Conservation (phyloP, 2,888 invertebrate species). For the Nematopogon swammerdamellus region DNA sequence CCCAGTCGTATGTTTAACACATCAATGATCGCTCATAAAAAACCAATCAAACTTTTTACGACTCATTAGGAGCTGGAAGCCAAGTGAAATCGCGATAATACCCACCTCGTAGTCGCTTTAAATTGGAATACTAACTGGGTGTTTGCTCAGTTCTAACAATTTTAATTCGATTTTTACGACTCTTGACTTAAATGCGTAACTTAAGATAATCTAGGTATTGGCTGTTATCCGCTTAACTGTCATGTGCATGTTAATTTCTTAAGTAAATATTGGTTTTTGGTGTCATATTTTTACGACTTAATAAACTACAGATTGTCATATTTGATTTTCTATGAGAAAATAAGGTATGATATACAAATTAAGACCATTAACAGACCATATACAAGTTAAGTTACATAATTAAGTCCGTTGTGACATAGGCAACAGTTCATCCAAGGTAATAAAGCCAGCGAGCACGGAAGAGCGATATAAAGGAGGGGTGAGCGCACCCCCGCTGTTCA, state of each 20-base stretch:
- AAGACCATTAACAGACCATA: no score
- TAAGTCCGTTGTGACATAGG: no score
- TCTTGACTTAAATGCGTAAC: neutral
- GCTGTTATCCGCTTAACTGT: neutral
- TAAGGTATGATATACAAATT: no score
- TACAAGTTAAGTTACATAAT: no score
- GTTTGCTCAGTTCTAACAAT: neutral
- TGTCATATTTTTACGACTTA: no score
- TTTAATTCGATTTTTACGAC: neutral
- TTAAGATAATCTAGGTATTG: neutral
- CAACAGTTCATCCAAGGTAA: no score
- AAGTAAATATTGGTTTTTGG: neutral
- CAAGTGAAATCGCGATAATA: neutral
- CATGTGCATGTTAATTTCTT: neutral
- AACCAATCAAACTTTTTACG: neutral
- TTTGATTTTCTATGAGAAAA: no score
- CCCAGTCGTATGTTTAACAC: neutral
- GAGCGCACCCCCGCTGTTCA: conserved; percentile 9
- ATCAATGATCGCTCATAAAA: neutral
- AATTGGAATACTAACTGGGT: neutral
- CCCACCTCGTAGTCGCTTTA: neutral
- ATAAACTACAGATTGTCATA: no score
- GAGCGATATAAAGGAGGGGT: no score
- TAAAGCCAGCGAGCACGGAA: no score
- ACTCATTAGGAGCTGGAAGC: neutral